Percentiles rank a stretch among this genome's conserved stretches.
phyloP scores from a whole-genome alignment of 2,797 vertebrate genomes.

The Heliangelus exortis region DNA sequence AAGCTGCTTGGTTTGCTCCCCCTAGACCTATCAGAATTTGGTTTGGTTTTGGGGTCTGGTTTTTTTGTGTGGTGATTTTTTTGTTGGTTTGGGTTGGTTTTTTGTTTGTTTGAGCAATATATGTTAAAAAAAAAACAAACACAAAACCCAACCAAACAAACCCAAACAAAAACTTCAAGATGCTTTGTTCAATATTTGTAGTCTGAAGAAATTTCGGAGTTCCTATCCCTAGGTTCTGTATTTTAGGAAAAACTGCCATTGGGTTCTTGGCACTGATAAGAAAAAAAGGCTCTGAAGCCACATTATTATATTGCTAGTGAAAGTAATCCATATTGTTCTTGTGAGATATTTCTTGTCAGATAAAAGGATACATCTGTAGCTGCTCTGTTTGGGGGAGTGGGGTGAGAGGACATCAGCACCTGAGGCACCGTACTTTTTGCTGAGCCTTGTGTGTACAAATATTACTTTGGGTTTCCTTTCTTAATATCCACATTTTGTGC shows the following conservation, averaged over 20 bases:
- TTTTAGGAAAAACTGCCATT: neutral
- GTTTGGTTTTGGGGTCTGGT: too few relatives aligned
- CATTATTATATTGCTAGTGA: neutral
- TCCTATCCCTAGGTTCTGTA: neutral
- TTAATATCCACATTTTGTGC: neutral
- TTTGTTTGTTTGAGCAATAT: neutral
- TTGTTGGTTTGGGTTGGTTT: too few relatives aligned
- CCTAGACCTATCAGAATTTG: neutral
- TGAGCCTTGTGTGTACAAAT: neutral
- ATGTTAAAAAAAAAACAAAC: neutral
- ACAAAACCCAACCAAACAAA: too few relatives aligned
- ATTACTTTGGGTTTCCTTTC: neutral
- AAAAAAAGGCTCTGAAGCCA: neutral
- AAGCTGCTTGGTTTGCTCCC: neutral
- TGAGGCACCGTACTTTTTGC: slow-evolving; percentile 8
- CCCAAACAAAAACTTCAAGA: neutral
- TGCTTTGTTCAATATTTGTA: neutral
- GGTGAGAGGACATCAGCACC: neutral
- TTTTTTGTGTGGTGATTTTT: too few relatives aligned
- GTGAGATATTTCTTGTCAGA: neutral
- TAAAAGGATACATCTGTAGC: neutral
- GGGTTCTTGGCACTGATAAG: neutral
- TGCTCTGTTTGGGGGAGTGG: neutral
- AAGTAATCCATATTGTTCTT: neutral
- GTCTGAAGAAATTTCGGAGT: neutral